These are phyloP conservation scores for Pseudorhombus dupliciocellatus DNA, from an alignment of 2,113 vertebrate genomes.

Conservation along the genomic window DNA sequence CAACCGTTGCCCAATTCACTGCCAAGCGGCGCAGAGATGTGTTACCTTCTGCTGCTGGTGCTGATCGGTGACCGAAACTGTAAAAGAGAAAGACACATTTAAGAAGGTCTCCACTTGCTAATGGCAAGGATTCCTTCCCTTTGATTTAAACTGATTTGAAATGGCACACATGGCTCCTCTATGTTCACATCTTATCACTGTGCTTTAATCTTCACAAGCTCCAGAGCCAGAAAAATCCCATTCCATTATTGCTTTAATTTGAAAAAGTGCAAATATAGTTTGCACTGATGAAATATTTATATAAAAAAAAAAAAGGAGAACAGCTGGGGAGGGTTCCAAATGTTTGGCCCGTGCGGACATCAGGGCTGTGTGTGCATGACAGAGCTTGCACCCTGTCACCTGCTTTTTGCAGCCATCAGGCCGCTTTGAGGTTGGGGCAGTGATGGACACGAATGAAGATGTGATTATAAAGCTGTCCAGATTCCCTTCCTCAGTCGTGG, in stretches of 20 bases:
- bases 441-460: conserved; percentile 46
- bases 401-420: conserved; percentile 20
- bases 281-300: not conserved
- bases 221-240: not conserved
- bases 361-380: not conserved
- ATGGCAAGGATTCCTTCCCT: not conserved
- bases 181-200: not conserved
- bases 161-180: not conserved
- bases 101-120: not conserved
- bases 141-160: conserved; percentile 12
- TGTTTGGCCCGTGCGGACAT: not conserved
- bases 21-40: not conserved
- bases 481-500: conserved; percentile 17
- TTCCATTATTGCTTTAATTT: not conserved
- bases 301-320: too few species aligned
- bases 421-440: not conserved
- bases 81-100: not conserved
- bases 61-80: not conserved
- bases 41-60: conserved; percentile 28
- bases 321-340: not conserved
- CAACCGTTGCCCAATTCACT: conserved; percentile 43
- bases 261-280: not conserved
- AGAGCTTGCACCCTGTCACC: conserved; percentile 14
- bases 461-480: conserved; percentile 37
- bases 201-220: not conserved